A percentile compares a stretch with the other conserved stretches of the same genome.
Evolutionary conservation across 2,113 vertebrate species (phyloP).

Genomic region (Odobenus rosmarus): DNA sequence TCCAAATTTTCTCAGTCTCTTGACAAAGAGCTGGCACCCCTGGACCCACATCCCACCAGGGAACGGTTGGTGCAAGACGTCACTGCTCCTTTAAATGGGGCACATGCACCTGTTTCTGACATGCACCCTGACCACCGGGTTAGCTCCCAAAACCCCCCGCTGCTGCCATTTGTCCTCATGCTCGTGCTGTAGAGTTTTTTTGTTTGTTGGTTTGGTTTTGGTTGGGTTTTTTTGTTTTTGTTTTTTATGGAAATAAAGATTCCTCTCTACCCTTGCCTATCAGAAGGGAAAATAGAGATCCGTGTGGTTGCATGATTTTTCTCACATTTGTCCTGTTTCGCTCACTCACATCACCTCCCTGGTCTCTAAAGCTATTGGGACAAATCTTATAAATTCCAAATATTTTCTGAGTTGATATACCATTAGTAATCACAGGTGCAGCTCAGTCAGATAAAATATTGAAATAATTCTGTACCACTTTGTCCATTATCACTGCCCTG

Average conservation of each 20-base stretch:
- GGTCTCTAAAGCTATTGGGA: neutral
- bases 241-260: neutral
- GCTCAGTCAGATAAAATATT: neutral
- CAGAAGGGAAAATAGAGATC: neutral
- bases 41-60: neutral
- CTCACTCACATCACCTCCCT: neutral
- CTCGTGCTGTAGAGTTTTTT: neutral
- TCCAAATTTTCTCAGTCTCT: neutral
- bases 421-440: rapidly evolving
- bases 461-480: neutral
- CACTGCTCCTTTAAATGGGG: neutral
- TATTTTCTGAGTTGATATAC: neutral
- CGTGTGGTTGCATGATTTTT: neutral
- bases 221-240: too few relatives aligned
- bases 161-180: neutral
- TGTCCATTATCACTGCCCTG: neutral
- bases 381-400: neutral
- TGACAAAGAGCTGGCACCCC: neutral
- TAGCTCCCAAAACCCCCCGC: rapidly evolving
- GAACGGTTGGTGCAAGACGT: too few relatives aligned
- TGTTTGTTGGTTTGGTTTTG: too few relatives aligned
- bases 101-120: neutral
- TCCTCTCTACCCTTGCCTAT: neutral
- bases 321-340: neutral
- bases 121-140: rapidly evolving